Percentiles rank a stretch among this genome's conserved stretches.
phyloP scores from a whole-genome alignment of 2,113 vertebrate genomes.

The Stomatorhinus ivindoensis region DNA sequence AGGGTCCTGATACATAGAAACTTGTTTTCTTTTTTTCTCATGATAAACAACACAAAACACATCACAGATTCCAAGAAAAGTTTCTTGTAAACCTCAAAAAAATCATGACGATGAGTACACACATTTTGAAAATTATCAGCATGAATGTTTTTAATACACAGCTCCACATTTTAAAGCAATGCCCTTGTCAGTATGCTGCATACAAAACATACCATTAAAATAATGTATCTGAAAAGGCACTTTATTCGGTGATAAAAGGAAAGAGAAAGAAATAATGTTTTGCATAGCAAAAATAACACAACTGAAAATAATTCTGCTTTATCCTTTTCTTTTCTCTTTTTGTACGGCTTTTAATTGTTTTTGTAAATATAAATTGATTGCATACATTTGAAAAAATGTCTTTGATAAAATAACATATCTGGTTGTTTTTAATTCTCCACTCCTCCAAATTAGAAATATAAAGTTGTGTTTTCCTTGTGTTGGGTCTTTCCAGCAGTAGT shows the following conservation, averaged over 20 bases:
- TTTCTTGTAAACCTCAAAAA: not conserved
- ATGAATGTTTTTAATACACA: conserved; percentile 62
- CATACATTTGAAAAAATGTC: conserved; percentile 53
- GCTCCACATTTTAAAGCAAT: conserved; percentile 62
- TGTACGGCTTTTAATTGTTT: conserved; percentile 35
- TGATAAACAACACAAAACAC: not conserved
- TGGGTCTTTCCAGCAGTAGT: not conserved
- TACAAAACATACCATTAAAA: conserved; percentile 83
- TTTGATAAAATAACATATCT: conserved; percentile 60
- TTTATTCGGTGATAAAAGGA: conserved; percentile 80
- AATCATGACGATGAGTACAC: not conserved
- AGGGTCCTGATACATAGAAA: not conserved
- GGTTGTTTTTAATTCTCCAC: conserved; percentile 39
- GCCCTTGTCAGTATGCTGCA: conserved; percentile 72
- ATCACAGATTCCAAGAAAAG: not conserved
- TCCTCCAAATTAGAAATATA: conserved; percentile 41
- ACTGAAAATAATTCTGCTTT: conserved; percentile 16
- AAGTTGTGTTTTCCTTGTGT: not conserved
- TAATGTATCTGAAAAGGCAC: conserved; percentile 90
- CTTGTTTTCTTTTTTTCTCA: not conserved
- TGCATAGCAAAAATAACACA: conserved; percentile 56
- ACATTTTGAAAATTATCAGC: conserved; percentile 27
- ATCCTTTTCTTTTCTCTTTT: not conserved
- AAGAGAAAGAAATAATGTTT: conserved; percentile 61
- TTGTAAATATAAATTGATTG: conserved; percentile 54